Percentiles rank a stretch among this genome's conserved stretches.
Evolutionary conservation across 2,888 invertebrate genomes (phyloP).

Genomic region (Osmoderma eremita): DNA sequence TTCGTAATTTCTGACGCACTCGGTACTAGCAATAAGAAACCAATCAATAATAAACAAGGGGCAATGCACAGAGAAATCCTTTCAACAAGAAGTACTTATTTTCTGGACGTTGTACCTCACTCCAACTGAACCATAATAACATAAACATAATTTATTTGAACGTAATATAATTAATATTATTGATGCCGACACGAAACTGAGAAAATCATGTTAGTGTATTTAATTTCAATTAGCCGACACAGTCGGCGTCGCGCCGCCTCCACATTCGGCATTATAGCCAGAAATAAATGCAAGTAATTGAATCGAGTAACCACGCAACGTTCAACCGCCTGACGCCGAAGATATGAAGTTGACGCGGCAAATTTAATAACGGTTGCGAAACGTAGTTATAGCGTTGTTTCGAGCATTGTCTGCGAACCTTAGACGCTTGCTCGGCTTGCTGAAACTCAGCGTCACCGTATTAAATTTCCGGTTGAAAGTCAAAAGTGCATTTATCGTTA

Average conservation of each 20-base stretch:
- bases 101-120: too few species aligned
- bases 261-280: not conserved
- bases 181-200: too few species aligned
- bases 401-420: constrained; percentile 3
- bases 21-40: too few species aligned
- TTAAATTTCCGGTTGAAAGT: constrained; percentile 2
- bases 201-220: too few species aligned
- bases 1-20: too few species aligned
- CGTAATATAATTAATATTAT: too few species aligned
- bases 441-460: constrained; percentile 4
- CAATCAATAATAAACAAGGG: too few species aligned
- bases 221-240: too few species aligned
- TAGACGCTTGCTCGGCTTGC: not conserved
- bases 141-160: too few species aligned
- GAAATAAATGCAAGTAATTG: constrained; percentile 10
- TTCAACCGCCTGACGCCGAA: not conserved
- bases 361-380: constrained; percentile 4
- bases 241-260: not conserved
- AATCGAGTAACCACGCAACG: constrained; percentile 8
- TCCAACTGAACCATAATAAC: too few species aligned
- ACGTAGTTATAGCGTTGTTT: constrained; percentile 7
- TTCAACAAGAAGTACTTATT: too few species aligned
- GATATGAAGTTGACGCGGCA: not conserved
- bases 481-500: constrained; percentile 4
- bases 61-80: too few species aligned